Conservation (phyloP, 1,140 invertebrate species). For the Cydia pomonella region DNA sequence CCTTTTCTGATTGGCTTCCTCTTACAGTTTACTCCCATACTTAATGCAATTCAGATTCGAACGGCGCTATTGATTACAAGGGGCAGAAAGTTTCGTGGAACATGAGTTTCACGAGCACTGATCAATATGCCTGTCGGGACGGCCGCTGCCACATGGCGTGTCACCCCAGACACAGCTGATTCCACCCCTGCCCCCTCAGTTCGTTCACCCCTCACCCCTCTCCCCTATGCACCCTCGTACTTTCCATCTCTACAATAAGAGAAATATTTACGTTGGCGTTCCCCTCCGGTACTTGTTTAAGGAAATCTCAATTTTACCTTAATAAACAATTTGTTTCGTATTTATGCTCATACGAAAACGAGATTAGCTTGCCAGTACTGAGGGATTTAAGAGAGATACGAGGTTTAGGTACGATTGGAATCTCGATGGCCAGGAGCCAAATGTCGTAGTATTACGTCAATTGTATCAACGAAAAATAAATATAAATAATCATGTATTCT, state of each 20-base stretch:
- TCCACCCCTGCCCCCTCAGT: slow-evolving; percentile 61
- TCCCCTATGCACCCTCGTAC: slow-evolving; percentile 48
- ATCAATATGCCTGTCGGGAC: slow-evolving; percentile 74
- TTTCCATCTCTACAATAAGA: slow-evolving; percentile 58
- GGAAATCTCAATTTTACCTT: slow-evolving; percentile 45
- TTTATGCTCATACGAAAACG: slow-evolving; percentile 12
- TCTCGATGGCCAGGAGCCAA: slow-evolving; percentile 43
- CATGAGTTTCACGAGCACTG: slow-evolving; percentile 66
- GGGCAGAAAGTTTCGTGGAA: slow-evolving; percentile 31
- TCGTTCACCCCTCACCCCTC: slow-evolving; percentile 60
- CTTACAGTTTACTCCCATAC: not conserved
- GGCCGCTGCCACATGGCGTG: slow-evolving; percentile 59
- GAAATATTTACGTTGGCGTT: slow-evolving; percentile 41
- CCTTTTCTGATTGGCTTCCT: too few relatives aligned
- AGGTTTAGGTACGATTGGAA: slow-evolving; percentile 22
- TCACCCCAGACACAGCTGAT: slow-evolving; percentile 77
- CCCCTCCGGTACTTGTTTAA: slow-evolving; percentile 38
- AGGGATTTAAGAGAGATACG: not conserved
- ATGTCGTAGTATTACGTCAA: slow-evolving; percentile 28
- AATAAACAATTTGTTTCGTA: slow-evolving; percentile 27
- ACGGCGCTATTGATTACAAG: slow-evolving; percentile 34
- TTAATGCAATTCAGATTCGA: slow-evolving; percentile 28
- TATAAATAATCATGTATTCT: slow-evolving; percentile 49
- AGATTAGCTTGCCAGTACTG: slow-evolving; percentile 22
- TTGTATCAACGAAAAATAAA: slow-evolving; percentile 43